phyloP scores from a whole-genome alignment of 2,797 vertebrate genomes.

The Malurus splendens region DNA sequence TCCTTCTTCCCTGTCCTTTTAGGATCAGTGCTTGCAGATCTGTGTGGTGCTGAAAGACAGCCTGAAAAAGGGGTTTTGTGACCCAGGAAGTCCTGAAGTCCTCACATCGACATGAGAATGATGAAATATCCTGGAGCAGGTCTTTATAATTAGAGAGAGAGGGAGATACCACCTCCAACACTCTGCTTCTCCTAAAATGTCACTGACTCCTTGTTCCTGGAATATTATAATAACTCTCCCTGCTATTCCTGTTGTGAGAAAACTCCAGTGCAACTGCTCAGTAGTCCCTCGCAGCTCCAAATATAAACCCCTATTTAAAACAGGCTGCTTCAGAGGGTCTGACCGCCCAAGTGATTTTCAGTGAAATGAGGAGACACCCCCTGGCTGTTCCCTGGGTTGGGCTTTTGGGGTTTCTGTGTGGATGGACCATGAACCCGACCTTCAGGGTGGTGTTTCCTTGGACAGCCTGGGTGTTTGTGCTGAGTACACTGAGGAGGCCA shows the following conservation, averaged over 20 bases:
- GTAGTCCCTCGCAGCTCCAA: not conserved
- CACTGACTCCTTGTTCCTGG: not conserved
- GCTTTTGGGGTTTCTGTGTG: not conserved
- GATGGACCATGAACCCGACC: not conserved
- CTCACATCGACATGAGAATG: not conserved
- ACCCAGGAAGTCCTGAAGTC: not conserved
- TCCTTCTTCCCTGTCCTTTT: not conserved
- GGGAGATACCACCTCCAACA: not conserved
- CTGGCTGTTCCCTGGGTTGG: not conserved
- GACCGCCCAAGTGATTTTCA: not conserved
- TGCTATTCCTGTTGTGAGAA: not conserved
- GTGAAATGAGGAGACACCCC: not conserved
- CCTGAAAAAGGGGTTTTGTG: not conserved
- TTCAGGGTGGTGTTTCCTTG: not conserved
- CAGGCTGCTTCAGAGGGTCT: not conserved
- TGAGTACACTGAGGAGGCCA: not conserved
- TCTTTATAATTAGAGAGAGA: not conserved
- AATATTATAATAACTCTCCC: not conserved
- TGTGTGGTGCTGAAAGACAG: not conserved
- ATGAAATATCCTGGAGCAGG: not conserved
- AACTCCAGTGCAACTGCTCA: not conserved
- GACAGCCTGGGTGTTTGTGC: not conserved
- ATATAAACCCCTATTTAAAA: not conserved
- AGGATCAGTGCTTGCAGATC: not conserved
- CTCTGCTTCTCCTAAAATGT: not conserved